Evolutionary conservation across 23 tunicate species (phyloP), one percentile per base, ranked within the genome.

Genomic region (Phallusia fumigata): DNA sequence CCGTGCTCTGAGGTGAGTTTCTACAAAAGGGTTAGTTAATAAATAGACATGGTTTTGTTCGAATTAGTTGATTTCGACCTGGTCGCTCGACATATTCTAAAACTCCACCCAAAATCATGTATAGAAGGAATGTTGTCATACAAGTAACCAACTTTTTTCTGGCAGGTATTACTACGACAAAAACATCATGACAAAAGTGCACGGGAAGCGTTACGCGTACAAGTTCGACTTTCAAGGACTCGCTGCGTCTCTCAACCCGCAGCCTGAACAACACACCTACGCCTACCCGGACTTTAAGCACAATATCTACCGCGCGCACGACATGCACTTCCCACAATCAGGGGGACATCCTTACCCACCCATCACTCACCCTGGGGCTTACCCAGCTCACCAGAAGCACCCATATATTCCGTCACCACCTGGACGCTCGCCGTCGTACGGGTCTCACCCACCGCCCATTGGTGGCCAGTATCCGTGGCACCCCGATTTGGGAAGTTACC

Each of bases 161-260:
- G 18, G 53, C 64, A 97, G 99, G 78, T 97, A 97, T 80, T 97
- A 97, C 81, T 97, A 97, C 82, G 99, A 97, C 83, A 97, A 97
- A 81, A 94, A 90, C 83, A 94, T 94, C 36, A 97, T 97, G 99
- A 92, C 99, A 18, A 97, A 97, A 49, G 97, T 97, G 30, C 99
- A 97, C 51, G 99, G 99, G 31, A 97, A 97, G 76, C 85, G 99
- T 53, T 97, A 97, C 86, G 99, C 99, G 32, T 97, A 97, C 95
- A 97, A 97, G 82, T 97, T 97, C 80, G 97, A 97, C 85, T 92
- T 97, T 69, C 95, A 97, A 79, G 99, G 98, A 32, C 89, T 94
- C 0, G 98, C 98, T 15, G 98, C 98, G 0, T 94, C 98, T 2
- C 75, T 94, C 72, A 93, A 94, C 32, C 95, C 98, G 16, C 97